Base-by-base conservation (phyloP, 2,113 vertebrate species). In the Brachypodius melanocephalos region DNA sequence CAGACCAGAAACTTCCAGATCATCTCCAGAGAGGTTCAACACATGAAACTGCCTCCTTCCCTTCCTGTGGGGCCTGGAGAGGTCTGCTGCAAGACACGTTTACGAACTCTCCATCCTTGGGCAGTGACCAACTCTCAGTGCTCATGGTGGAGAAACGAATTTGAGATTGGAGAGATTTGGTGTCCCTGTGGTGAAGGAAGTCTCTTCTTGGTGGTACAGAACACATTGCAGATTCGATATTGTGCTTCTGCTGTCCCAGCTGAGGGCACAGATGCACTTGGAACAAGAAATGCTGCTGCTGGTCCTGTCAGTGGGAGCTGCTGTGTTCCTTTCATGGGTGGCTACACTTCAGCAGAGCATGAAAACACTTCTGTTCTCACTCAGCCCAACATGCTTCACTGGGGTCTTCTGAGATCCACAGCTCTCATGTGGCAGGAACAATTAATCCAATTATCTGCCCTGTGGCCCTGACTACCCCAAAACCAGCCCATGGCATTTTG, bases 401-500 rank as follows among this genome's bases (percentile, higher is more conserved):
- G 42, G 61, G 67, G 22, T 54, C 48, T 54, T 73, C 15, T 29
- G 69, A 58, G 77, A 71, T 34, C 38, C 4, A 3, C 62, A 8
- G 61, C 68, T 58, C 61, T 38, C 11, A 9, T n/a, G 48, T 31
- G 61, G 83, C 67, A 78, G 80, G 48, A 82, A 25, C 5, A 3
- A 52, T 68, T 15, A 29, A 24, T 32, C 32, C 9, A 2, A 6
- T 59, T 48, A 57, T 29, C 52, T 42, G 49, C 48, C 1, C 12
- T 10, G 26, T n/a, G 4, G 15, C 57, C 76, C 43, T 13, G 48
- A 57, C 25, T 8, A 4, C n/a, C 59, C 38, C 69, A n/a, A 25
- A 45, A 36, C 1, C 1, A 28, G 34, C 73, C 38, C 1, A 2
- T 4, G 34, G 54, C 71, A 26, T 0, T 0, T 26, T 19, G 54